Percentiles rank a stretch among this genome's conserved stretches.
phyloP scores from a whole-genome alignment of 2,888 invertebrate species.

The Toxonevra muliebris region DNA sequence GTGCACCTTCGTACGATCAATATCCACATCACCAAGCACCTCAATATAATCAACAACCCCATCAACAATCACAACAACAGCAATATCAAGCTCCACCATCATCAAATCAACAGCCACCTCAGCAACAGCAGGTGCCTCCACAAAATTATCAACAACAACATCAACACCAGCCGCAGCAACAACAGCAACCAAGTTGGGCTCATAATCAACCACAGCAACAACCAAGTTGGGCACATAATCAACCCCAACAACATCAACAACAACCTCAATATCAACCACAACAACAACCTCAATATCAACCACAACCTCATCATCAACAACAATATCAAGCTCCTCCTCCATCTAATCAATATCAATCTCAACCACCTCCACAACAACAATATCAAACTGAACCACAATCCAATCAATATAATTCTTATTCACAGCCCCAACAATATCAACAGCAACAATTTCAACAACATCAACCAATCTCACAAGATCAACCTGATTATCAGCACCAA shows the following conservation, averaged over 20 bases:
- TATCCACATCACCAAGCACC: conserved; percentile 42
- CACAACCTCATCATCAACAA: conserved; percentile 41
- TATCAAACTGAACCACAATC: conserved; percentile 55
- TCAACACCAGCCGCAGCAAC: conserved; percentile 37
- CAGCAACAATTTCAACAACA: conserved; percentile 46
- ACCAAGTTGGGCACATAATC: conserved; percentile 24
- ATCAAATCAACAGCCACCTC: conserved; percentile 41
- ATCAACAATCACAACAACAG: conserved; percentile 40
- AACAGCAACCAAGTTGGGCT: conserved; percentile 46
- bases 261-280: conserved; percentile 42
- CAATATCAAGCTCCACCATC: conserved; percentile 40
- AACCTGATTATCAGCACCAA: conserved; percentile 47
- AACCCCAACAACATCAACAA: conserved; percentile 43
- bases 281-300: conserved; percentile 44
- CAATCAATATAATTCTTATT: conserved; percentile 64
- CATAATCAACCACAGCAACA: conserved; percentile 43
- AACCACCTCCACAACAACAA: conserved; percentile 48
- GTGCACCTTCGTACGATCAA: conserved; percentile 47
- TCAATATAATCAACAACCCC: conserved; percentile 44
- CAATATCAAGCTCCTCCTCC: conserved; percentile 41
- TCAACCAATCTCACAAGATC: conserved; percentile 53
- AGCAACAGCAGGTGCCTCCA: conserved; percentile 41
- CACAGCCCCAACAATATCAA: conserved; percentile 56
- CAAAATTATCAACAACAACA: conserved; percentile 35
- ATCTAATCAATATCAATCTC: conserved; percentile 39